These are phyloP conservation scores for Tor tambroides DNA, from an alignment of 2,113 vertebrate species.

Conservation along the genomic window DNA sequence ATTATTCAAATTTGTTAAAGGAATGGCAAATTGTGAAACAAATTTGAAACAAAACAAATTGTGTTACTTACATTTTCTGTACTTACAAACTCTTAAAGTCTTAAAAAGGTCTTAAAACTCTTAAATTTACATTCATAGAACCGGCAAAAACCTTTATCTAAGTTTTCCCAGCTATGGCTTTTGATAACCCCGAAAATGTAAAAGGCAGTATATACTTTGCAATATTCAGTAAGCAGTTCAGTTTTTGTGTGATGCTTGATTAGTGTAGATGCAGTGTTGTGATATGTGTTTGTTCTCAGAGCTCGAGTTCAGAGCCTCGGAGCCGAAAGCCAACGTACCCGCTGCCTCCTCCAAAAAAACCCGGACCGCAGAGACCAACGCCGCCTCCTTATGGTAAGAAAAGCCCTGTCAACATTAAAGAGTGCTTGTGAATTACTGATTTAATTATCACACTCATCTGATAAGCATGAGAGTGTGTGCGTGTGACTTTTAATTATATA, in stretches of 20 bases:
- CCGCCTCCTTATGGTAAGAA: slow-evolving; percentile 75
- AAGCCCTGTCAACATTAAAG: background rate
- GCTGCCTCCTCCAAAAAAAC: slow-evolving; percentile 72
- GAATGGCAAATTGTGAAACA: too few species aligned
- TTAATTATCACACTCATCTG: background rate
- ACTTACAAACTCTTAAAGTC: too few species aligned
- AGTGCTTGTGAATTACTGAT: background rate
- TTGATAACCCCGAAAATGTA: too few species aligned
- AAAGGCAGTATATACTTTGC: background rate
- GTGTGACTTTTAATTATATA: background rate
- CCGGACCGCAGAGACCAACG: slow-evolving; percentile 71
- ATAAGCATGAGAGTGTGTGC: slow-evolving; percentile 20
- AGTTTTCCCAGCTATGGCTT: too few species aligned
- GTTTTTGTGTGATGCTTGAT: background rate
- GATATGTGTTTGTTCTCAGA: slow-evolving; percentile 39
- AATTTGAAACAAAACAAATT: too few species aligned
- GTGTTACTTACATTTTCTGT: too few species aligned
- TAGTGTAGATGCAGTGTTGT: background rate
- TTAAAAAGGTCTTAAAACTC: too few species aligned
- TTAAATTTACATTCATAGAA: too few species aligned
- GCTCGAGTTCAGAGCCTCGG: background rate
- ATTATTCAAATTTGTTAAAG: background rate
- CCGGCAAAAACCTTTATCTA: too few species aligned
- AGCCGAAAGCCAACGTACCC: slow-evolving; percentile 71
- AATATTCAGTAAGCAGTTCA: background rate